Base-by-base conservation (phyloP, 2,797 vertebrate species). In the Sebastes paucispinis region DNA sequence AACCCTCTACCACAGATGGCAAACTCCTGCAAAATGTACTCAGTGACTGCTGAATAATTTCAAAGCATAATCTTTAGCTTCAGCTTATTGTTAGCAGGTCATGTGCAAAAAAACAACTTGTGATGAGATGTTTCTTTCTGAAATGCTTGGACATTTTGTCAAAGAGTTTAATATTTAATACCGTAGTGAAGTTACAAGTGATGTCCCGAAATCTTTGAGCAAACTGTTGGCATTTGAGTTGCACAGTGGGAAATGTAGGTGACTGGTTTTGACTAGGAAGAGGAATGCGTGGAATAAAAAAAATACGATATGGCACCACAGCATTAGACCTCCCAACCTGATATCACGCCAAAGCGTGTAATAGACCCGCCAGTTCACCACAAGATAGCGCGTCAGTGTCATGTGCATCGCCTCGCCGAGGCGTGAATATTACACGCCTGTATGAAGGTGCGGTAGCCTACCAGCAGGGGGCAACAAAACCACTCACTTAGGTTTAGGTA, bases 31-130 rank as follows among this genome's bases (percentile, higher is more conserved):
- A 59, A 50, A 8, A 34, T 20, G 0, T 12, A 36, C 43, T 36
- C 9, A n/a, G 31, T 57, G 10, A 55, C 36, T 32, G 34, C 50
- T 47, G 27, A 59, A 66, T 31, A 22, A 60, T 59, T 75, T 12
- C 39, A 55, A 62, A 62, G 18, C n/a, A 34, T 52, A 22, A 69
- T 36, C 12, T 81, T 59, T 29, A 58, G 31, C 10, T 64, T 39
- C 7, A 5, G 25, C 22, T 11, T 1, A 43, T 43, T 43, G 1
- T 8, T 55, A 64, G 2, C 39, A 0, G 39, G 1, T 0, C 39
- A 43, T 43, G 39, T 43, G 39, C 39, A 3, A 43, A 43, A 43
- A 43, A 43, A 43, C 6, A 39, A 6, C 8, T 36, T 22, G 27
- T 32, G 13, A 55, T n/a, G 22, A 8, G 29, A 22, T 10, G 43